Conservation (phyloP, 2,113 vertebrate species). For the Ptilonorhynchus violaceus region DNA sequence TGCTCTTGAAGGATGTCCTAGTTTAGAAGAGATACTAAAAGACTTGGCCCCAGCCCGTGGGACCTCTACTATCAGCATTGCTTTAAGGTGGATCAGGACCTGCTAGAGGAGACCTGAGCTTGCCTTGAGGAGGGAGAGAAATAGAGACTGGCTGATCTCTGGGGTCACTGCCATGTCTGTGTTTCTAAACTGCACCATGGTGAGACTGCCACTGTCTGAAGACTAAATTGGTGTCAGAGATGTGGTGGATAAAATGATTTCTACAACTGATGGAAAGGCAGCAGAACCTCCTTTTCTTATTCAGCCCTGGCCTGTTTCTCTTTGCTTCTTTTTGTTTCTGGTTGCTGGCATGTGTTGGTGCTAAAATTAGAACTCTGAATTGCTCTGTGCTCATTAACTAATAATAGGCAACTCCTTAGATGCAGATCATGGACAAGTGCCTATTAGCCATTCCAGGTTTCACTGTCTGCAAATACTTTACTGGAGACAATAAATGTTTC, state of each 20-base stretch:
- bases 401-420: neutral
- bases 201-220: neutral
- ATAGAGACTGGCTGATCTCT: neutral
- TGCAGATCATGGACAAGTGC: neutral
- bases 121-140: neutral
- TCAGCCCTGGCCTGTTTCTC: neutral
- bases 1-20: neutral
- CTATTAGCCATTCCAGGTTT: neutral
- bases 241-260: neutral
- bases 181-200: rapidly evolving
- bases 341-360: neutral
- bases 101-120: neutral
- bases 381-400: slow-evolving; percentile 19
- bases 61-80: neutral
- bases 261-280: neutral
- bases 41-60: neutral
- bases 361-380: slow-evolving; percentile 1
- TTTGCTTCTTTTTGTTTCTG: neutral
- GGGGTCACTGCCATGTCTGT: neutral
- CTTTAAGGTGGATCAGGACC: neutral
- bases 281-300: neutral
- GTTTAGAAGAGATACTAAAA: neutral
- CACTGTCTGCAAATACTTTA: neutral
- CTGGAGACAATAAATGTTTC: neutral
- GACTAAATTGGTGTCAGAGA: neutral